phyloP scores from a whole-genome alignment of 2,113 vertebrate species.

The Colistium nudipinnis region DNA sequence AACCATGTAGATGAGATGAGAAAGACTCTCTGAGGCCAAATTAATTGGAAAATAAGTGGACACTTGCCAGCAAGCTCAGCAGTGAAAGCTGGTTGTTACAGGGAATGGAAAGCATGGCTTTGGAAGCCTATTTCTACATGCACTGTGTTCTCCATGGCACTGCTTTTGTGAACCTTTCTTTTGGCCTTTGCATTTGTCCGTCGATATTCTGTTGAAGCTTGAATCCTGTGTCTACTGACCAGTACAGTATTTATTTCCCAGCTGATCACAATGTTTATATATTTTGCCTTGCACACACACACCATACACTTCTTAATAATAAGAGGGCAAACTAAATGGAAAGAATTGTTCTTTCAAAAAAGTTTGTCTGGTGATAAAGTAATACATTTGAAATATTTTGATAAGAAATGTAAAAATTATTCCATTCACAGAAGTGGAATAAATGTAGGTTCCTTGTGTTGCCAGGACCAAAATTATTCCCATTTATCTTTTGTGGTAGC shows the following conservation, averaged over 20 bases:
- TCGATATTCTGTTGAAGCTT: constrained; percentile 50
- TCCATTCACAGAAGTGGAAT: constrained; percentile 6
- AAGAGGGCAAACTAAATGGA: constrained; percentile 25
- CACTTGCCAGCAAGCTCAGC: constrained; percentile 73
- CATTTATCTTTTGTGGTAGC: constrained; percentile 18
- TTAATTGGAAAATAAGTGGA: constrained; percentile 80
- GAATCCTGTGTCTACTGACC: constrained; percentile 23
- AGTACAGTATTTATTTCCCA: constrained; percentile 9
- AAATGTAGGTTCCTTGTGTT: neutral
- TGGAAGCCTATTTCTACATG: constrained; percentile 53
- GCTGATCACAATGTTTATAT: constrained; percentile 20
- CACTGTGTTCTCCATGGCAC: constrained; percentile 50
- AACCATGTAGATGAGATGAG: constrained; percentile 66
- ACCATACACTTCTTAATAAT: constrained; percentile 16
- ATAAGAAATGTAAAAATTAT: constrained; percentile 12
- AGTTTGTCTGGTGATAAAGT: neutral
- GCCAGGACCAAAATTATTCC: constrained; percentile 19
- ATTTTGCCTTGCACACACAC: constrained; percentile 8
- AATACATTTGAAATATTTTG: neutral
- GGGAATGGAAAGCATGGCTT: constrained; percentile 58
- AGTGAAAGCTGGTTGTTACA: constrained; percentile 62
- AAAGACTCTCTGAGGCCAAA: constrained; percentile 74
- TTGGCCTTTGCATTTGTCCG: constrained; percentile 51
- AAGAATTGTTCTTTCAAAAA: constrained; percentile 18
- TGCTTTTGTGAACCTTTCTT: constrained; percentile 45